These are phyloP conservation scores for Limnephilus lunatus DNA, from an alignment of 2,888 invertebrate genomes.

Conservation along the genomic window DNA sequence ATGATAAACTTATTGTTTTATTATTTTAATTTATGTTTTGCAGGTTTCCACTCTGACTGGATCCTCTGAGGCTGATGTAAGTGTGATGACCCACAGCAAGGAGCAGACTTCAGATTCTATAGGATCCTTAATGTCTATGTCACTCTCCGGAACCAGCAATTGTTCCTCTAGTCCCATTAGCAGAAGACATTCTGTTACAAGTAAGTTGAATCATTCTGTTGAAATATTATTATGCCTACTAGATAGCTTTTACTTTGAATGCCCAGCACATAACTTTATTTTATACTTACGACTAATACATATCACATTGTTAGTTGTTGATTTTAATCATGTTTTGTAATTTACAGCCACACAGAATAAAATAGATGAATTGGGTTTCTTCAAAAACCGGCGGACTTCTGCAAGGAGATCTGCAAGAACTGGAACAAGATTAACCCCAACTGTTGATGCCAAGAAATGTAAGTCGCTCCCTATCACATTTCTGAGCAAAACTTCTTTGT, in stretches of 20 bases:
- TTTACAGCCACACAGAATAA: slow-evolving; percentile 81
- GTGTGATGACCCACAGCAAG: slow-evolving; percentile 74
- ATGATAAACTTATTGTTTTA: background rate
- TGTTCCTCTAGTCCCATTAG: slow-evolving; percentile 88
- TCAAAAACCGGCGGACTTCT: slow-evolving; percentile 86
- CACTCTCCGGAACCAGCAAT: slow-evolving; percentile 86
- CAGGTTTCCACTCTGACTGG: slow-evolving; percentile 91
- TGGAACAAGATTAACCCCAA: slow-evolving; percentile 77
- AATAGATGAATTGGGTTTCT: slow-evolving; percentile 82
- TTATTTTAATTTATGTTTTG: background rate
- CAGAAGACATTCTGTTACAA: slow-evolving; percentile 87
- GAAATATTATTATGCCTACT: background rate
- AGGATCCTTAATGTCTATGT: slow-evolving; percentile 87
- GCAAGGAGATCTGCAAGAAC: slow-evolving; percentile 87
- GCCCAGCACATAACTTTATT: background rate
- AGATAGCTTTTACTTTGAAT: background rate
- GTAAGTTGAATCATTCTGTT: slow-evolving; percentile 73
- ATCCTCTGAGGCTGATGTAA: slow-evolving; percentile 85
- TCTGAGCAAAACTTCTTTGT: background rate
- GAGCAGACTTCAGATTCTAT: slow-evolving; percentile 83
- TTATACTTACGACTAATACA: background rate
- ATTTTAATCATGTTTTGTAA: background rate
- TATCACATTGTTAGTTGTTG: background rate
- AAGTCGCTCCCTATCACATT: slow-evolving; percentile 13
- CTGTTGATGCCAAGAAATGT: slow-evolving; percentile 76